Base-by-base conservation (phyloP, 2,888 invertebrate genomes). In the Tetanocera ferruginea region DNA sequence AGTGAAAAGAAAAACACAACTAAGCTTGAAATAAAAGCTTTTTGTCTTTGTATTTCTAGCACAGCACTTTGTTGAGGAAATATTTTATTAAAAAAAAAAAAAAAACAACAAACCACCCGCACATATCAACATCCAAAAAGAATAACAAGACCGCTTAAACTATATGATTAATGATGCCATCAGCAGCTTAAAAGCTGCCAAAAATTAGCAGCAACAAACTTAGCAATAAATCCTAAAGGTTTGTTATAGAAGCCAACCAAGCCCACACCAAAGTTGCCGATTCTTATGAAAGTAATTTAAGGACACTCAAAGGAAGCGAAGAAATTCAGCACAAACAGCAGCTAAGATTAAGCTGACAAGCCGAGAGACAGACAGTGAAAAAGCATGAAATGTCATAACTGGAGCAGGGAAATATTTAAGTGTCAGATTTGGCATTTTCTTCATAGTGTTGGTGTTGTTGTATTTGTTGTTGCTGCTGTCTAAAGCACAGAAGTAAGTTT, bases 401-500 rank as follows among this genome's bases (percentile, higher is more conserved):
- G 85, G 87, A 83, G 84, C 84, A 84, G 86, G 86, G 85, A 87
- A 87, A 87, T 87, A 87, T 86, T 86, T 86, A 87, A 87, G 87
- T 87, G 87, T 86, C 85, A 85, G 87, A 87, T 86, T 87, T 83
- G 49, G 57, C 67, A 76, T 76, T 67, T 25, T 23, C 23, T 14
- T 51, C 28, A 17, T 17, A 25, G 17, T 8, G 25, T 31, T 64
- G 64, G 9, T 62, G 31, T 62, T 62, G 11, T 31, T 28, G 2
- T 17, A 14, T 5, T 17, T 62, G 62, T 64, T 64, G 31, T 31
- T 64, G 60, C 23, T 60, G 60, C 23, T 60, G 31, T 64, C 17
- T 34, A 17, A n/a, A 25, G 62, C 25, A 3, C 51, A 51, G n/a
- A 8, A 19, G 23, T 55, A 19, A 19, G n/a, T 9, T 55, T 55